Conservation (phyloP, 2,797 vertebrate species). For the Heteromormyrus szaboi region DNA sequence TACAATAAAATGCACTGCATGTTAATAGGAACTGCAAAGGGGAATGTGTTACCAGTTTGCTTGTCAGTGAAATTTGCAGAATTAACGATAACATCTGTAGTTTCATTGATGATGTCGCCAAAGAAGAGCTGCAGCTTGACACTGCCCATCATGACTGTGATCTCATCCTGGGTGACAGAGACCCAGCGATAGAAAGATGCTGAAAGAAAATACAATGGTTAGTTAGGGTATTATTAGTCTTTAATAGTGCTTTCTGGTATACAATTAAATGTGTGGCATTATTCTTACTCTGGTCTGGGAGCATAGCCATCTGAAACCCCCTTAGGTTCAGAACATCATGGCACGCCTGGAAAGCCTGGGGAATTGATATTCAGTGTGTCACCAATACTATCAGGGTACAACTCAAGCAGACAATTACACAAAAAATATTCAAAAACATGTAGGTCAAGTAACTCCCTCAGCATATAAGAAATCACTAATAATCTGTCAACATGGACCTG, state of each 20-base stretch:
- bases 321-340: constrained; percentile 38
- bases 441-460: not conserved
- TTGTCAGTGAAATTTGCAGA: constrained; percentile 42
- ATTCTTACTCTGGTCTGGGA: constrained; percentile 38
- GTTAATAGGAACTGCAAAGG: not conserved
- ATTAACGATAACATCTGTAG: constrained; percentile 51
- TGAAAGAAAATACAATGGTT: not conserved
- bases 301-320: constrained; percentile 38
- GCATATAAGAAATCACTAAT: not conserved
- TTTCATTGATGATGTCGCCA: constrained; percentile 45
- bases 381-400: not conserved
- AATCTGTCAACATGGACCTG: not conserved
- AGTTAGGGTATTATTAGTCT: not conserved
- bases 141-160: constrained; percentile 42
- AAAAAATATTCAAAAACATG: not conserved
- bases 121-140: constrained; percentile 44
- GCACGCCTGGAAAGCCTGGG: constrained; percentile 44
- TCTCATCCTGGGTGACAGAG: constrained; percentile 25
- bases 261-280: not conserved
- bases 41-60: constrained; percentile 27
- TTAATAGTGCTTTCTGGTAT: not conserved
- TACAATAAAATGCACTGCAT: not conserved
- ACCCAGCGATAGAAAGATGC: constrained; percentile 45
- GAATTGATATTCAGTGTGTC: not conserved
- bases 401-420: not conserved